Conservation (phyloP, 2,888 invertebrate genomes). For the Lepidocyrtoides sp. region DNA sequence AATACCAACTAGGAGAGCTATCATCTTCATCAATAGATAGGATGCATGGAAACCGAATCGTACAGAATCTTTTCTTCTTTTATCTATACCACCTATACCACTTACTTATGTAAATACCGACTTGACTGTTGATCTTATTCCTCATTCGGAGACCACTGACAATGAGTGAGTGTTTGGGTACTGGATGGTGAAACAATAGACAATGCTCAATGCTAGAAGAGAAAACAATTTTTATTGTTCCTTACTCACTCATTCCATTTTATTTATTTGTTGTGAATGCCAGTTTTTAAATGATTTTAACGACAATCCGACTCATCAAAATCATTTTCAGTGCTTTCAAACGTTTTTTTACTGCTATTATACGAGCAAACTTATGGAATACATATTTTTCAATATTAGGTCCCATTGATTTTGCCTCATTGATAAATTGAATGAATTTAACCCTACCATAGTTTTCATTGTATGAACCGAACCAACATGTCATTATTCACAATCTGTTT, state of each 20-base stretch:
- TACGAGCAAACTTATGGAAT: neutral
- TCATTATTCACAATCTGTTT: neutral
- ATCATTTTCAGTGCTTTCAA: neutral
- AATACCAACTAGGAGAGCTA: neutral
- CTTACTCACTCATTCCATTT: constrained; percentile 30
- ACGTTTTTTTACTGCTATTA: neutral
- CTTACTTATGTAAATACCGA: neutral
- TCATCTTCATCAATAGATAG: neutral
- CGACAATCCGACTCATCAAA: neutral
- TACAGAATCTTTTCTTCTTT: too few species aligned
- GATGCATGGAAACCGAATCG: neutral
- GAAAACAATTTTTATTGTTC: constrained; percentile 38
- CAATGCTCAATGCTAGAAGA: neutral
- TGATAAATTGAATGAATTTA: neutral
- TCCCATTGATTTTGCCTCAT: neutral
- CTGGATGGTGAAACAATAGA: constrained; percentile 56
- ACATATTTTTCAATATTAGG: neutral
- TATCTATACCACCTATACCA: neutral
- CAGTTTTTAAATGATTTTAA: constrained; percentile 48
- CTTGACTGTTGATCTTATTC: neutral
- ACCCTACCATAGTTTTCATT: neutral
- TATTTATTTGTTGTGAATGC: neutral
- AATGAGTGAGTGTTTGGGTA: neutral
- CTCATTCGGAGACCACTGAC: neutral
- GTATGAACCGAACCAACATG: neutral